These are phyloP conservation scores for Sthenelais limicola DNA, from an alignment of 2,888 invertebrate species.

Conservation along the genomic window DNA sequence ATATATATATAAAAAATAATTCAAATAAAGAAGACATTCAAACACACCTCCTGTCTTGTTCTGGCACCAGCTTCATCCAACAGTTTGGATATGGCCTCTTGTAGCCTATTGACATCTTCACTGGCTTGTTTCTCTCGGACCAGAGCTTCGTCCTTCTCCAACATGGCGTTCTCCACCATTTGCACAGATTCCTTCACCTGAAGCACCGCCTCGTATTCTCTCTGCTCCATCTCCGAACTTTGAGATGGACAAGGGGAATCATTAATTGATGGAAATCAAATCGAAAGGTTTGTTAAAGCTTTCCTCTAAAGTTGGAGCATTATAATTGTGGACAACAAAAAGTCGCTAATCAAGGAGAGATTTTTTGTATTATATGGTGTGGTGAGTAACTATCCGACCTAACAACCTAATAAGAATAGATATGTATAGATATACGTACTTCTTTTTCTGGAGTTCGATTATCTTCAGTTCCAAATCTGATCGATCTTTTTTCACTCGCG, in stretches of 20 bases:
- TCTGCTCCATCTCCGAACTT: conserved; percentile 61
- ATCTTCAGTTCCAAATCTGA: conserved; percentile 58
- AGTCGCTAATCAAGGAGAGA: too few relatives aligned
- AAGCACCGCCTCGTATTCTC: conserved; percentile 62
- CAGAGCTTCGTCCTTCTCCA: conserved; percentile 69
- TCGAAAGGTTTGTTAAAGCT: too few relatives aligned
- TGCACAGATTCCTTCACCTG: conserved; percentile 68
- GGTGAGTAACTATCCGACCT: too few relatives aligned
- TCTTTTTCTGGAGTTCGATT: conserved; percentile 60
- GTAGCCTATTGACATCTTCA: conserved; percentile 65
- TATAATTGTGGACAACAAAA: too few relatives aligned
- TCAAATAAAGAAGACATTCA: too few relatives aligned
- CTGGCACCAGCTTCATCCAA: conserved; percentile 69
- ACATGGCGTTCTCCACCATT: conserved; percentile 66
- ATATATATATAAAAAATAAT: too few relatives aligned
- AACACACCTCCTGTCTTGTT: conserved; percentile 67
- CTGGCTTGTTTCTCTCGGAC: conserved; percentile 61
- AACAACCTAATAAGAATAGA: background rate
- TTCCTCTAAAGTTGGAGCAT: too few relatives aligned
- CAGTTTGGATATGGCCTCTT: conserved; percentile 63
- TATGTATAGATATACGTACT: conserved; percentile 53
- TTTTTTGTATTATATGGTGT: too few relatives aligned
- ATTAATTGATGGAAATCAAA: too few relatives aligned
- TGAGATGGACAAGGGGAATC: background rate
- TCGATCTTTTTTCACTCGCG: conserved; percentile 58